Conservation (phyloP, 2,888 invertebrate species). For the Beris morrisii region DNA sequence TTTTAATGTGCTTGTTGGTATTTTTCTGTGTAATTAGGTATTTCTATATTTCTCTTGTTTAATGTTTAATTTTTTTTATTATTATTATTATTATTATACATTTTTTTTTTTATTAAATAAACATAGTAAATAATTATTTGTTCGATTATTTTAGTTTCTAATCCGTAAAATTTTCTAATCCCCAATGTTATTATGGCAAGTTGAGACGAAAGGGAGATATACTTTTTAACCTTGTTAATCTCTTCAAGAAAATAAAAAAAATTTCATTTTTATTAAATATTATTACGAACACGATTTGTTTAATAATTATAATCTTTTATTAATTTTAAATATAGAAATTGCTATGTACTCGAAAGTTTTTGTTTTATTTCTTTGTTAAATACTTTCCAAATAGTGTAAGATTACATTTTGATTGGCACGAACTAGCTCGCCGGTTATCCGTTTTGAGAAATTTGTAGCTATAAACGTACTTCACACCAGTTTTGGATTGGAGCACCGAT, state of each 20-base stretch:
- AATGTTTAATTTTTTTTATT: not conserved
- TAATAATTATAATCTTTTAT: conserved; percentile 14
- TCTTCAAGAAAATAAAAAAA: not conserved
- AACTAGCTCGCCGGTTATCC: too few relatives aligned
- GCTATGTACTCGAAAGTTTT: too few relatives aligned
- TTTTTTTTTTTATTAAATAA: not conserved
- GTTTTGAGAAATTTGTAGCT: too few relatives aligned
- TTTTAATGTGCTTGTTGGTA: too few relatives aligned
- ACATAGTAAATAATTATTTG: not conserved
- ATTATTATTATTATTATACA: conserved; percentile 3
- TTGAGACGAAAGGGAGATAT: not conserved
- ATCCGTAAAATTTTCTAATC: not conserved
- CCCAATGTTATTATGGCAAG: conserved; percentile 9
- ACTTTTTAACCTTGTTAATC: conserved; percentile 8
- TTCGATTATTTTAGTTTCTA: conserved; percentile 9
- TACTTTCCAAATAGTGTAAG: not conserved
- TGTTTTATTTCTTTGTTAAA: too few relatives aligned
- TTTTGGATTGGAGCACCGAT: too few relatives aligned
- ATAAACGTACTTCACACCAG: too few relatives aligned
- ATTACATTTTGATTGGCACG: not conserved
- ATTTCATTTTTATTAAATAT: conserved; percentile 1
- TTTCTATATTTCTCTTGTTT: not conserved
- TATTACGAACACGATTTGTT: not conserved
- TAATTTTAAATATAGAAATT: conserved; percentile 7
- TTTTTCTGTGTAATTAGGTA: conserved; percentile 10